Conservation (phyloP, 2,113 vertebrate genomes). For the Protobothrops flavoviridis region DNA sequence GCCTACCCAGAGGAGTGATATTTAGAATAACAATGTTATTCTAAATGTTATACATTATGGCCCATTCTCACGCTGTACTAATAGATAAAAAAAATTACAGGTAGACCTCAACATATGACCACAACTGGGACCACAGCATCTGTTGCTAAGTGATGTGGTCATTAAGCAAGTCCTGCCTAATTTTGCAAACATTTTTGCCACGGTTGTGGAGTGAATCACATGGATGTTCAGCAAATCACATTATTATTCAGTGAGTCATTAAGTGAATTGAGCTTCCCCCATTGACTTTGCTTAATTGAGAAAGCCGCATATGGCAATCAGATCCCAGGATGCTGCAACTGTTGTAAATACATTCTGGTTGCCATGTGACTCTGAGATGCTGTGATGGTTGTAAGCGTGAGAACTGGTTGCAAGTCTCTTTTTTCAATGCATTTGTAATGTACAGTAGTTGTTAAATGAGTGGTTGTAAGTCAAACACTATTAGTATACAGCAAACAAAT, state of each 20-base stretch:
- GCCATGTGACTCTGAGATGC: background rate
- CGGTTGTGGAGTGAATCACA: background rate
- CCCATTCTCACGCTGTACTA: background rate
- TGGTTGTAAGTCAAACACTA: no score
- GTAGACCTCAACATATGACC: no score
- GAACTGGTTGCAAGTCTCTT: background rate
- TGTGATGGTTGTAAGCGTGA: background rate
- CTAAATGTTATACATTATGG: background rate
- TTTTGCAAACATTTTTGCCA: background rate
- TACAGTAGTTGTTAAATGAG: no score
- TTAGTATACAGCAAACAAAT: no score
- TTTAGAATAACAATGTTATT: background rate
- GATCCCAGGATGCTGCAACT: background rate
- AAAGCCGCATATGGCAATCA: background rate
- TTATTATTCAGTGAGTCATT: background rate
- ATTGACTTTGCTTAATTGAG: no score
- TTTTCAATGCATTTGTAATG: background rate
- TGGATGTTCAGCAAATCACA: background rate
- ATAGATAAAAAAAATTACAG: background rate
- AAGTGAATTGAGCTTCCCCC: background rate
- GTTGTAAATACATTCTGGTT: background rate
- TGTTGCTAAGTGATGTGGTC: background rate
- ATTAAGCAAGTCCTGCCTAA: background rate
- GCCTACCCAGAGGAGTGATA: background rate
- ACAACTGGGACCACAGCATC: background rate